Conservation (phyloP, 2,888 invertebrate genomes). For the Matsumyia berberina region DNA sequence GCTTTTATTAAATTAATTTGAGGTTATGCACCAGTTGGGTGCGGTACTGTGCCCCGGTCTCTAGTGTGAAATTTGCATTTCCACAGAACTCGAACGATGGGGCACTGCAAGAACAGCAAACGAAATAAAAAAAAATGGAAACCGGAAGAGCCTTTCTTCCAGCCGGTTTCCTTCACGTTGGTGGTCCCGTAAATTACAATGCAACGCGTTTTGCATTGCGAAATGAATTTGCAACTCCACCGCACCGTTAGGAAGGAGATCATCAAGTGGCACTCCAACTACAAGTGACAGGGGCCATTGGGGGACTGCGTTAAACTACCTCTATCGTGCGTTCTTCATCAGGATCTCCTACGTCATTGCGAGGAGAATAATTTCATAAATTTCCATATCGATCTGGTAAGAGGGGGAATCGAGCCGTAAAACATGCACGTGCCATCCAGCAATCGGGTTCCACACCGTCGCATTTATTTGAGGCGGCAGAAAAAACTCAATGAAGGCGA, state of each 20-base stretch:
- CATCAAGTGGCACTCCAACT: conserved; percentile 38
- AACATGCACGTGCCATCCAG: conserved; percentile 51
- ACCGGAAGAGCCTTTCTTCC: conserved; percentile 66
- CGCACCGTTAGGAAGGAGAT: conserved; percentile 26
- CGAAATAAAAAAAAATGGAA: conserved; percentile 15
- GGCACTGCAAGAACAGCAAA: background rate
- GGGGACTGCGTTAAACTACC: background rate
- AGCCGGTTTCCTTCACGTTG: conserved; percentile 45
- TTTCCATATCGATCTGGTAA: conserved; percentile 44
- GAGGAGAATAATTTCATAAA: conserved; percentile 46
- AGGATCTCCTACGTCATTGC: conserved; percentile 20
- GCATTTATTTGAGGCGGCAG: conserved; percentile 7
- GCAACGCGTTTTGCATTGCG: conserved; percentile 35
- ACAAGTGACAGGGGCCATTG: background rate
- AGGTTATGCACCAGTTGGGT: conserved; percentile 72
- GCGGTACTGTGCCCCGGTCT: conserved; percentile 58
- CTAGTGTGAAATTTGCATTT: conserved; percentile 75
- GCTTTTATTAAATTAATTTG: conserved; percentile 76
- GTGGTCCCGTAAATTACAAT: conserved; percentile 66
- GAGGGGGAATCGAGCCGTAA: conserved; percentile 4
- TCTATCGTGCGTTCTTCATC: conserved; percentile 38
- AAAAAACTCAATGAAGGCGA: background rate
- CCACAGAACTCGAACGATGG: background rate
- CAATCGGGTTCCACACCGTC: conserved; percentile 33
- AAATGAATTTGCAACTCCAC: conserved; percentile 49